A percentile compares a stretch with the other conserved stretches of the same genome.
phyloP scores from a whole-genome alignment of 2,113 vertebrate species.

The Cranoglanis bouderius region DNA sequence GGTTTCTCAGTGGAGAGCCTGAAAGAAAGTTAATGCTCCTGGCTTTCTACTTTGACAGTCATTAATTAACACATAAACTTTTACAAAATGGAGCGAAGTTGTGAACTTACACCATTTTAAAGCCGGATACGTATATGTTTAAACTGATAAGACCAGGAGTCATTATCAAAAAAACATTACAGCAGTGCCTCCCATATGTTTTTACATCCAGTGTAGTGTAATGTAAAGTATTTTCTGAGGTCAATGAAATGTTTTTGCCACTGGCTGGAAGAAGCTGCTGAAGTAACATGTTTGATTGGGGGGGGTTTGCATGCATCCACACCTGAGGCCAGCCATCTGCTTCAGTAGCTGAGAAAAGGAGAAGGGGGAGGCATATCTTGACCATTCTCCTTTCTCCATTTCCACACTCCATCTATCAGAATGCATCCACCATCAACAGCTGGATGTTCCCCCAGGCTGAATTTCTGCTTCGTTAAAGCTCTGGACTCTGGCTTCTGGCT shows the following conservation, averaged over 20 bases:
- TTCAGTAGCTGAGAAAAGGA: constrained; percentile 40
- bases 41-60: constrained; percentile 20
- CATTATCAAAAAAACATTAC: not conserved
- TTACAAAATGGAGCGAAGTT: constrained; percentile 41
- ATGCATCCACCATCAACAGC: constrained; percentile 51
- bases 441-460: constrained; percentile 45
- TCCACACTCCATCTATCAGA: constrained; percentile 56
- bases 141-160: constrained; percentile 13
- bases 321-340: constrained; percentile 58
- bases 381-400: constrained; percentile 43
- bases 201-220: not conserved
- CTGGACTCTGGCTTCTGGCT: constrained; percentile 46
- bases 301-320: constrained; percentile 30
- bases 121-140: constrained; percentile 19
- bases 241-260: constrained; percentile 4
- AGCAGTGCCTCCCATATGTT: not conserved
- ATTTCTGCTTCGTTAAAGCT: constrained; percentile 54
- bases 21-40: constrained; percentile 7
- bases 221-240: constrained; percentile 14
- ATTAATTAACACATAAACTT: constrained; percentile 36
- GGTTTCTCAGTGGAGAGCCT: constrained; percentile 31
- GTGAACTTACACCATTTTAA: constrained; percentile 20
- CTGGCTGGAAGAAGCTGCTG: not conserved
- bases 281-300: constrained; percentile 6
- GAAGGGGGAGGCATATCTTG: constrained; percentile 34